A percentile compares a stretch with the other conserved stretches of the same genome.
These are phyloP conservation scores for Phalera bucephala DNA, from an alignment of 2,888 invertebrate species.

Conservation along the genomic window DNA sequence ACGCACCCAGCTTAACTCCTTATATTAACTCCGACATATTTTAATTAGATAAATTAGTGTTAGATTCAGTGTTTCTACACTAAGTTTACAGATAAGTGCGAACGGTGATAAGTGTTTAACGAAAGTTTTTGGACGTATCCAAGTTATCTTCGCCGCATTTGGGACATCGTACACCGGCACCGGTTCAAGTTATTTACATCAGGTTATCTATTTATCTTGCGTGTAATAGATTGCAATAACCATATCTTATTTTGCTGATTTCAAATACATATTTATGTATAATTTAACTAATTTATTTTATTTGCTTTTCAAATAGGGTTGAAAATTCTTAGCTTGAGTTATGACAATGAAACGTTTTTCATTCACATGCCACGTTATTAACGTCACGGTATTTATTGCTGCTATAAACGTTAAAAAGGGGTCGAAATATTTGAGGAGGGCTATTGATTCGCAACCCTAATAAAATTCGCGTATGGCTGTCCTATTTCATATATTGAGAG, in stretches of 20 bases:
- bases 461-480: constrained; percentile 70
- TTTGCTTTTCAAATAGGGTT: neutral
- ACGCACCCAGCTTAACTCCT: constrained; percentile 29
- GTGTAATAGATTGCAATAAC: constrained; percentile 24
- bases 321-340: neutral
- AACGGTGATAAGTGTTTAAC: constrained; percentile 37
- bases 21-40: constrained; percentile 14
- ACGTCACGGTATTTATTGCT: constrained; percentile 33
- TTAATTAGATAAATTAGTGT: constrained; percentile 32
- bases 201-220: constrained; percentile 26
- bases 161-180: constrained; percentile 29
- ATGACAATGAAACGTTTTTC: constrained; percentile 19
- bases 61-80: constrained; percentile 31
- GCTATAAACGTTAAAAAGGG: constrained; percentile 53
- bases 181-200: constrained; percentile 40
- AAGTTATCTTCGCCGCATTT: constrained; percentile 19
- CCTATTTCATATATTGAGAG: constrained; percentile 67
- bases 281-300: no score
- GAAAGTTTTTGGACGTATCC: constrained; percentile 14
- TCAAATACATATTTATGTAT: constrained; percentile 1
- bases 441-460: constrained; percentile 77
- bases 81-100: constrained; percentile 15
- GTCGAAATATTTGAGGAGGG: constrained; percentile 47
- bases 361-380: constrained; percentile 43
- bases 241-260: constrained; percentile 12